Conservation (phyloP, 2,888 invertebrate species). For the Thysanoteuthis rhombus region DNA sequence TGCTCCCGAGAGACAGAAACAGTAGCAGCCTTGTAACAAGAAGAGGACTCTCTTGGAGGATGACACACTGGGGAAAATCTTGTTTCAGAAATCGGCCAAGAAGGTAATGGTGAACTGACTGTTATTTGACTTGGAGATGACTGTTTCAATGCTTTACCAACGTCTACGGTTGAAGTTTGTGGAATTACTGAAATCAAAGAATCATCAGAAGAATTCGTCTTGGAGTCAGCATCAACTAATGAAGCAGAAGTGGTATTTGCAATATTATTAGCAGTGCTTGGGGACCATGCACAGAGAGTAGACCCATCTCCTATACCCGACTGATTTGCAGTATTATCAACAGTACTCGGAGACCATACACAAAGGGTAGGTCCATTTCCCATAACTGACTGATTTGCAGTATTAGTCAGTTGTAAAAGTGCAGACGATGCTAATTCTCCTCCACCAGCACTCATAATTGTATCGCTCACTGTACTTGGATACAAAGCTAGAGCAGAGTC, state of each 20-base stretch:
- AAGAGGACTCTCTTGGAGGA: not conserved
- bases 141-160: not conserved
- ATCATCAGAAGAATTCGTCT: not conserved
- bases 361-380: not conserved
- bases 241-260: not conserved
- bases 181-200: not conserved
- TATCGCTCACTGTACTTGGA: not conserved
- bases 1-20: not conserved
- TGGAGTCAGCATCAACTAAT: not conserved
- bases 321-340: too few species aligned
- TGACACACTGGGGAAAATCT: not conserved
- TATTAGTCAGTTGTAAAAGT: not conserved
- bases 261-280: not conserved
- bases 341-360: not conserved
- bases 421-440: not conserved
- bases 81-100: not conserved
- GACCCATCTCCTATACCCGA: not conserved
- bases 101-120: not conserved
- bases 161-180: not conserved
- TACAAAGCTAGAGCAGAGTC: not conserved
- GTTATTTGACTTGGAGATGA: not conserved
- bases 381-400: not conserved
- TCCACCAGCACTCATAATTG: not conserved
- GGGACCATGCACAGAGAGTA: not conserved
- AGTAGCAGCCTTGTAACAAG: not conserved